Base-by-base conservation (phyloP, 2,888 invertebrate species). In the Monopis laevigella region DNA sequence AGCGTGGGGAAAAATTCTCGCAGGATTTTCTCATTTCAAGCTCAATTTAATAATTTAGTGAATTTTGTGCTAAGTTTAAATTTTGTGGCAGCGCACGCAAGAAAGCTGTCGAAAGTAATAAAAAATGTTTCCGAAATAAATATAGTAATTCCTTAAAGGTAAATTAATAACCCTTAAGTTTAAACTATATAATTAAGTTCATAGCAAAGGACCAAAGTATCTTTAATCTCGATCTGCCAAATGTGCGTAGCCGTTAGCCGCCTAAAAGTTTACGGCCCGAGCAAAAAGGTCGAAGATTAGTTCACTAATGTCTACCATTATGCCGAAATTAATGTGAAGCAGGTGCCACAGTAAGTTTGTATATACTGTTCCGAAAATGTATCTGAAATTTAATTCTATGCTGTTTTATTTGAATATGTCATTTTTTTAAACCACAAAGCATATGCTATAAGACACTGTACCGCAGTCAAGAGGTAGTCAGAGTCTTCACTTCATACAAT, bases 1-100 rank as follows among this genome's bases (percentile, higher is more conserved):
- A 46, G 50, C 43, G 52, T 45, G n/a, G 48, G 47, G 48, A 48
- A 51, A 63, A 66, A 63, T 62, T 64, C 29, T 13, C 58, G 45
- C 48, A 60, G 58, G 63, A 61, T 63, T 52, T 67, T 66, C 65
- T 69, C 65, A 68, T 72, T 70, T 70, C 68, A 68, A 62, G 71
- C 70, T 67, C 65, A 67, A 71, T 71, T 73, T 68, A 63, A 58
- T 29, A 43, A 43, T 39, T 43, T 43, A n/a, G 19, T 29, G 29
- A n/a, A 29, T 29, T 28, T 6, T 11, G 4, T 28, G n/a, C n/a
- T n/a, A n/a, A n/a, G n/a, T n/a, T n/a, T n/a, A n/a, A n/a, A n/a
- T 36, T 19, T 36, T n/a, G 8, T 17, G 12, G 13, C 32, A 12
- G 19, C n/a, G n/a, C n/a, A n/a, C 21, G 13, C 26, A 16, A 13